phyloP scores from a whole-genome alignment of 2,888 invertebrate genomes.

The Dicyrtomina minuta region DNA sequence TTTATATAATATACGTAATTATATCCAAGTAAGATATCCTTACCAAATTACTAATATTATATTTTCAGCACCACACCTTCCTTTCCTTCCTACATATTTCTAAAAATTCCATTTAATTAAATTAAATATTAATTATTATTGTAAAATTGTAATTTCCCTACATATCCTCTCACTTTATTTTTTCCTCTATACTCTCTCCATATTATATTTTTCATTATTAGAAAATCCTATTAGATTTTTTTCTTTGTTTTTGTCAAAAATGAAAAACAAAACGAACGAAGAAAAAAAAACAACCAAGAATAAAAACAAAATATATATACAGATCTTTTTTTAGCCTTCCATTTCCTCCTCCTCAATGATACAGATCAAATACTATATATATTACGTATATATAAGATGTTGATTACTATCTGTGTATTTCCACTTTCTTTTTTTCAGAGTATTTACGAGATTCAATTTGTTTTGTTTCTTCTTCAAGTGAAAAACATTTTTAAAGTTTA shows the following conservation, averaged over 20 bases:
- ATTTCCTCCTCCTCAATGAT: background rate
- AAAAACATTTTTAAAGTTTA: background rate
- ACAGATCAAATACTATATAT: background rate
- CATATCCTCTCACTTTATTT: background rate
- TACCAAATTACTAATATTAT: background rate
- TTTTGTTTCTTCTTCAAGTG: background rate
- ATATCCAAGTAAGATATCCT: no score
- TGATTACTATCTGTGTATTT: no score
- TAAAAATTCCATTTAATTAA: background rate
- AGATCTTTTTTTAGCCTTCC: background rate
- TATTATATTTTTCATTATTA: background rate
- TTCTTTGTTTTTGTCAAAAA: background rate
- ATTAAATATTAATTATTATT: no score
- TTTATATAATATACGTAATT: no score
- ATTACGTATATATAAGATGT: background rate
- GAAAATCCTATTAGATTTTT: background rate
- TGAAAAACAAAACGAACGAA: background rate
- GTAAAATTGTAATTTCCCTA: background rate
- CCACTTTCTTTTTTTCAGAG: background rate
- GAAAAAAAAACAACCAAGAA: background rate
- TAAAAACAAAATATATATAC: background rate
- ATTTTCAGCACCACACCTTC: constrained; percentile 29
- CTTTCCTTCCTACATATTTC: background rate
- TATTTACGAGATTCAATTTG: constrained; percentile 13
- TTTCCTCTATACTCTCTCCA: background rate